Conservation (phyloP, 2,113 vertebrate species). For the Guaruba guarouba region DNA sequence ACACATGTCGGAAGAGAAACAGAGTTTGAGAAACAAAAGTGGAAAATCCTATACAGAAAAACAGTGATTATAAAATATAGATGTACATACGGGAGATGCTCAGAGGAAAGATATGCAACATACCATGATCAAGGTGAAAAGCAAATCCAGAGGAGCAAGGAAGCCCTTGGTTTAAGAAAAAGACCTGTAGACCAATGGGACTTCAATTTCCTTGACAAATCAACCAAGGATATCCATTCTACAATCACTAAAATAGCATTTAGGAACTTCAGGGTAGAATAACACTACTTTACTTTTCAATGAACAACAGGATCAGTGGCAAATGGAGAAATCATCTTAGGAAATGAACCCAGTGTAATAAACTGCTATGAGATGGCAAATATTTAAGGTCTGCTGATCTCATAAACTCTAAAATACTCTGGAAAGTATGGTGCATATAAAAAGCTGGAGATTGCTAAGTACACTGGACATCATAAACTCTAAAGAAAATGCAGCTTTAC, state of each 20-base stretch:
- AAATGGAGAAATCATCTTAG: not conserved
- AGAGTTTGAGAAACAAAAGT: not conserved
- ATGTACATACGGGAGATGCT: not conserved
- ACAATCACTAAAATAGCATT: conserved; percentile 25
- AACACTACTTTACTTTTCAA: conserved; percentile 14
- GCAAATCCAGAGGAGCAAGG: not conserved
- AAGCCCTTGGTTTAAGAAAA: conserved; percentile 8
- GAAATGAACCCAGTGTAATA: not conserved
- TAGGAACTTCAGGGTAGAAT: not conserved
- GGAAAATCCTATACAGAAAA: not conserved
- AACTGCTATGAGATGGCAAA: not conserved
- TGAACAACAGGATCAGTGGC: conserved; percentile 22
- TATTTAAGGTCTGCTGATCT: conserved; percentile 13
- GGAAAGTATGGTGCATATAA: not conserved
- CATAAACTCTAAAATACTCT: not conserved
- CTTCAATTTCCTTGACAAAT: conserved; percentile 65
- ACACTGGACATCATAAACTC: not conserved
- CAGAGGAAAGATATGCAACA: not conserved
- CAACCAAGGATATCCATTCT: conserved; percentile 8
- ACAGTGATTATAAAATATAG: not conserved
- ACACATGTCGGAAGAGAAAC: not conserved
- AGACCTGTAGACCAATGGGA: not conserved
- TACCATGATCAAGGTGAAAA: conserved; percentile 3
- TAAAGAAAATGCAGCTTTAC: not conserved
- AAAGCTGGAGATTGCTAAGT: not conserved